Percentiles rank a stretch among this genome's conserved stretches.
Conservation (phyloP, 1,140 invertebrate species). For the Leptopilina clavipes region DNA sequence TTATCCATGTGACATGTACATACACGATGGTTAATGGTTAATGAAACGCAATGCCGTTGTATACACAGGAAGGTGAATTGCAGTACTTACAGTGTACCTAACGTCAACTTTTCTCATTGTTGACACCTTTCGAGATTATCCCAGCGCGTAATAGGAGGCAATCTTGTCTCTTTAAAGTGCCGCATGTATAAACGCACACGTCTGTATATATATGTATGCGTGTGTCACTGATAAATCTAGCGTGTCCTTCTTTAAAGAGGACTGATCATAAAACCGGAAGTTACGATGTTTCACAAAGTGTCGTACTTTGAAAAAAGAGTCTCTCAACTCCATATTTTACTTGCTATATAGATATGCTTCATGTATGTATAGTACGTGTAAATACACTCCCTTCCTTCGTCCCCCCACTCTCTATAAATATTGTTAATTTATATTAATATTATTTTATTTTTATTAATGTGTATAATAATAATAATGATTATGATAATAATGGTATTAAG, state of each 20-base stretch:
- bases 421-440: too few species aligned
- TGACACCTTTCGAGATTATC: slow-evolving; percentile 32
- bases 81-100: slow-evolving; percentile 15
- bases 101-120: slow-evolving; percentile 18
- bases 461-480: too few species aligned
- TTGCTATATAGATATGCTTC: too few species aligned
- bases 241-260: not conserved
- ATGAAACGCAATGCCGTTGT: slow-evolving; percentile 15
- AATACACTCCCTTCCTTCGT: too few species aligned
- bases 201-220: not conserved
- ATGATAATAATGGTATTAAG: too few species aligned
- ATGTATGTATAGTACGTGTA: too few species aligned
- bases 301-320: not conserved
- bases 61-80: slow-evolving; percentile 24
- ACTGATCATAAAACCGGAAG: slow-evolving; percentile 31
- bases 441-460: too few species aligned
- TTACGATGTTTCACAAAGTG: slow-evolving; percentile 17
- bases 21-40: slow-evolving; percentile 15
- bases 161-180: slow-evolving; percentile 30
- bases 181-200: slow-evolving; percentile 5
- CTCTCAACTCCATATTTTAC: too few species aligned
- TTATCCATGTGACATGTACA: not conserved
- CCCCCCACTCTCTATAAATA: too few species aligned
- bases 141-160: slow-evolving; percentile 24
- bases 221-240: slow-evolving; percentile 10